These are phyloP conservation scores for Campoletis sonorensis DNA, from an alignment of 1,140 invertebrate species.

Conservation along the genomic window DNA sequence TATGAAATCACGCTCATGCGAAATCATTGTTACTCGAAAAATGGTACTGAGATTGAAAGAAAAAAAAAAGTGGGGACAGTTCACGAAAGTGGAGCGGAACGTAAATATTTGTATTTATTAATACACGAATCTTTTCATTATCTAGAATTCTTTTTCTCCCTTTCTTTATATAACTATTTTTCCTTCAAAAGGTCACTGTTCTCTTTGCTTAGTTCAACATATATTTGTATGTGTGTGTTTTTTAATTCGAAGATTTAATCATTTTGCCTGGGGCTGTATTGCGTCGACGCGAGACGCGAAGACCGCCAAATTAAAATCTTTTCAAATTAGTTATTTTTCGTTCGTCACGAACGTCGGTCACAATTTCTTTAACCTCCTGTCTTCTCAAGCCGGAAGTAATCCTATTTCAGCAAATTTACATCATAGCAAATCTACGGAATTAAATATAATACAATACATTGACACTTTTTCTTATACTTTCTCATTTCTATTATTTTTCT, in stretches of 20 bases:
- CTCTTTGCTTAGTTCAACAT: neutral
- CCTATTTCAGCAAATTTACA: conserved; percentile 6
- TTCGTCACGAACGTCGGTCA: neutral
- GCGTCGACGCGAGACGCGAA: neutral
- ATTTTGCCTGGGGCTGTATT: neutral
- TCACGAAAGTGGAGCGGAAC: neutral
- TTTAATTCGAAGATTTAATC: neutral
- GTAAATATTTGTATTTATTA: conserved; percentile 13
- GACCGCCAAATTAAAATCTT: neutral
- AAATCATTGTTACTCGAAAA: neutral
- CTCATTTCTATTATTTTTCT: neutral
- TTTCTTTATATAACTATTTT: conserved; percentile 7
- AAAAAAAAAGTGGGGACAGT: conserved; percentile 8
- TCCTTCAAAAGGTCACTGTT: neutral
- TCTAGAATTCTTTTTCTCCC: neutral
- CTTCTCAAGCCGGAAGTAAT: neutral
- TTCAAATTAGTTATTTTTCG: neutral
- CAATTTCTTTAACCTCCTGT: neutral
- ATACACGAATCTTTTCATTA: neutral
- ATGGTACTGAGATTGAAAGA: neutral
- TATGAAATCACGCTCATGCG: neutral
- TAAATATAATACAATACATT: neutral
- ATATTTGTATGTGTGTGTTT: neutral
- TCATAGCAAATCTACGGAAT: neutral
- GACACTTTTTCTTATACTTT: neutral